Conservation (phyloP, 2,113 vertebrate species). For the Grus americana region DNA sequence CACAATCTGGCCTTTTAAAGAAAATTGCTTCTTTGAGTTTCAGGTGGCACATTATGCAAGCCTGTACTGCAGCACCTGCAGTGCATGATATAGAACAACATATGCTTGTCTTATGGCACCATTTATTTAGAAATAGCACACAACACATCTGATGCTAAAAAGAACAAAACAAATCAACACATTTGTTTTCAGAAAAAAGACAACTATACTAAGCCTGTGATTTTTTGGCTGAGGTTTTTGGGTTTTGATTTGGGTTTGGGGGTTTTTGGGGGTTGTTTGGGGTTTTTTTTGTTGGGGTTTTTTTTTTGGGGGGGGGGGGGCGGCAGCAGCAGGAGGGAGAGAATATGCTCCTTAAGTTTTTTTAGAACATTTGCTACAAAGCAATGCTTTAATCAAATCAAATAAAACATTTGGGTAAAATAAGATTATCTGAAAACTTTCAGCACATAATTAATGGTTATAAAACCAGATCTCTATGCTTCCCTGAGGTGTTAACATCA, state of each 20-base stretch:
- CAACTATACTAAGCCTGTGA: neutral
- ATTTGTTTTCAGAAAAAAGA: slow-evolving; percentile 24
- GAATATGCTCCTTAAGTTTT: neutral
- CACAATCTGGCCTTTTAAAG: slow-evolving; percentile 12
- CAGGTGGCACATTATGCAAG: slow-evolving; percentile 54
- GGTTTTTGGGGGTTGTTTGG: neutral
- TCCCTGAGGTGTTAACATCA: neutral
- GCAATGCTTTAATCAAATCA: neutral
- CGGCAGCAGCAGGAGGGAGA: accelerated
- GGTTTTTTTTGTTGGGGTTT: too few relatives aligned
- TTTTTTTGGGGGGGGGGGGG: neutral
- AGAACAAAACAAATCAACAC: slow-evolving; percentile 32
- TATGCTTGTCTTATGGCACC: slow-evolving; percentile 56
- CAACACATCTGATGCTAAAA: slow-evolving; percentile 3
- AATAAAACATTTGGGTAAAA: neutral
- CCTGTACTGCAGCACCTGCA: slow-evolving; percentile 32
- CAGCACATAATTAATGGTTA: neutral
- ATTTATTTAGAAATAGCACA: slow-evolving; percentile 57
- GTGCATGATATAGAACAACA: slow-evolving; percentile 29
- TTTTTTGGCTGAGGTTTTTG: neutral
- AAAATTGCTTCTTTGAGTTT: slow-evolving; percentile 49
- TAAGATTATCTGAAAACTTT: neutral
- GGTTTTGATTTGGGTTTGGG: too few relatives aligned
- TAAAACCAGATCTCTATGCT: neutral
- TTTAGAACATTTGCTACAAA: neutral